Conservation (phyloP, 1,140 invertebrate genomes). For the Lepeophtheirus salmonis region DNA sequence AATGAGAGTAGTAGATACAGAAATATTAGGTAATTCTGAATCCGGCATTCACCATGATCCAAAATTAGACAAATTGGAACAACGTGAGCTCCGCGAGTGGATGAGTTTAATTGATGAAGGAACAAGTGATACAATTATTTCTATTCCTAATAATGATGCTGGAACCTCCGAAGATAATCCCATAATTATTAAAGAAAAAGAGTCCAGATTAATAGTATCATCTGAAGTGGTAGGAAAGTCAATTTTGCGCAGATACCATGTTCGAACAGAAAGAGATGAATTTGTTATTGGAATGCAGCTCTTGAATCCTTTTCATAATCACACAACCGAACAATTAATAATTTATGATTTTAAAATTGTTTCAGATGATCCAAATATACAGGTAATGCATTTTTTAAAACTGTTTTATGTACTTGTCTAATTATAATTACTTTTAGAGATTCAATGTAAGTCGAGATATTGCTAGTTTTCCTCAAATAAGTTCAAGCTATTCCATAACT, state of each 20-base stretch:
- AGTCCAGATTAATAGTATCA: slow-evolving; percentile 31
- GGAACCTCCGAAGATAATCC: slow-evolving; percentile 6
- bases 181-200: slow-evolving; percentile 13
- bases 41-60: slow-evolving; percentile 85
- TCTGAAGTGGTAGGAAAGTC: slow-evolving; percentile 38
- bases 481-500: slow-evolving; percentile 57
- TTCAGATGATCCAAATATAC: slow-evolving; percentile 4
- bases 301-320: slow-evolving; percentile 66
- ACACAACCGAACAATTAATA: slow-evolving; percentile 56
- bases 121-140: slow-evolving; percentile 6
- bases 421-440: slow-evolving; percentile 26
- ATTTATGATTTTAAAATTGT: slow-evolving; percentile 40
- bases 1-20: slow-evolving; percentile 45
- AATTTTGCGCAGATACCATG: slow-evolving; percentile 16
- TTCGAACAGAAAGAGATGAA: slow-evolving; percentile 15
- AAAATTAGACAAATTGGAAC: slow-evolving; percentile 55
- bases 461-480: slow-evolving; percentile 64
- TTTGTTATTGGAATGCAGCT: slow-evolving; percentile 27
- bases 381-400: slow-evolving; percentile 8
- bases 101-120: slow-evolving; percentile 30
- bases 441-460: slow-evolving; percentile 63
- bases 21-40: slow-evolving; percentile 60
- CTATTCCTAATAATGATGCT: not conserved
- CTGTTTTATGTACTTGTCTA: not conserved
- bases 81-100: slow-evolving; percentile 81